These are phyloP conservation scores for Chunga burmeisteri DNA, from an alignment of 2,113 vertebrate species.

Conservation along the genomic window DNA sequence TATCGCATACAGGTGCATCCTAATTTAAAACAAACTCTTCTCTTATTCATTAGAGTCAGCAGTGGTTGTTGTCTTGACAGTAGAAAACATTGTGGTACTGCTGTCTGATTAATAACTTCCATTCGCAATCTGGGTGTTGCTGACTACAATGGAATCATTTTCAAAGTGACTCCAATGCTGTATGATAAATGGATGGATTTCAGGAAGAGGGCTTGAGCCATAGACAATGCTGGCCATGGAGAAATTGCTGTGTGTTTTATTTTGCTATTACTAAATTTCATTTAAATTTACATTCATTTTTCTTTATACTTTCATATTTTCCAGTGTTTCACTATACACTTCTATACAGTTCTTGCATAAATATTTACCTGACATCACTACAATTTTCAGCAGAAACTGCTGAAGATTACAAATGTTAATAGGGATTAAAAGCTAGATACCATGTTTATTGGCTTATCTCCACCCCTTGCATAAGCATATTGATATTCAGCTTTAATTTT, in stretches of 20 bases:
- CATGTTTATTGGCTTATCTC: neutral
- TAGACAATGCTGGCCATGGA: neutral
- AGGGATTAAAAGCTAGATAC: neutral
- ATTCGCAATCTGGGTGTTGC: neutral
- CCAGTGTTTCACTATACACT: rapidly evolving
- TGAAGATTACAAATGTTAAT: neutral
- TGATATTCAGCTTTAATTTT: neutral
- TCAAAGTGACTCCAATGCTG: conserved; percentile 37
- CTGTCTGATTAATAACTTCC: conserved; percentile 55
- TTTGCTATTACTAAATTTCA: neutral
- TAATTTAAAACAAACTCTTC: conserved; percentile 24
- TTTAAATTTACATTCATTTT: neutral
- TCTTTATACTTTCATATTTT: neutral
- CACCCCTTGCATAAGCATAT: neutral
- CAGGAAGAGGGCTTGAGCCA: neutral
- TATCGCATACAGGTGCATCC: conserved; percentile 45
- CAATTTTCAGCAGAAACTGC: neutral
- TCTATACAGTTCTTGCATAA: neutral
- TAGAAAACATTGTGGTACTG: neutral
- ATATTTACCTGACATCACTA: neutral
- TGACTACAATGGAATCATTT: conserved; percentile 19
- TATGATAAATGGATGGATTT: conserved; percentile 22
- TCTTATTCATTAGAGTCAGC: conserved; percentile 33
- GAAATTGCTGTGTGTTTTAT: neutral
- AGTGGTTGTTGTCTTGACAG: neutral